Evolutionary conservation across 2,797 vertebrate genomes (phyloP), one percentile per base, ranked within the genome.

Genomic region (Eleutherodactylus coqui): DNA sequence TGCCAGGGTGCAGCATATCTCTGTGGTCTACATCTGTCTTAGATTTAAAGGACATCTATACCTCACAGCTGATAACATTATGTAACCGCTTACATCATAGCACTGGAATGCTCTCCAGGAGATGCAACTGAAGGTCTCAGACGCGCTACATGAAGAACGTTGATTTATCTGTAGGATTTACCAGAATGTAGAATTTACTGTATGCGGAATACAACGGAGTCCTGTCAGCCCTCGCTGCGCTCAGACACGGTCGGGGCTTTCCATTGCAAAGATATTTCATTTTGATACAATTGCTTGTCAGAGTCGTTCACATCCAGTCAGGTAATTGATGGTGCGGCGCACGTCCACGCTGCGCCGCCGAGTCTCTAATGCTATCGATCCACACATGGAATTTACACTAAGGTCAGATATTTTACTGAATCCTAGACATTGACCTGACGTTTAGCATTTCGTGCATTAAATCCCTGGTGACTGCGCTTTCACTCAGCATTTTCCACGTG

Each of bases 1-100:
- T 16, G 17, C 2, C 14, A 21, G 21, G 36, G 21, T 2, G 41
- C 17, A 9, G 36, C 21, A 58, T 49, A 36, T 58, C 75, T 38
- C 75, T 0, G 3, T 38, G n/a, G 21, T 3, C 10, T 2, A 17
- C 43, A 75, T 36, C 58, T 41, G 70, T 29, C 47, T 69, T 17
- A 13, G 3, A 72, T 82, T 82, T 82, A n/a, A 49, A 67, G 32
- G 69, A 49, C 49, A 72, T 70, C 49, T 70, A 53, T 70, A 70
- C 10, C 43, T 38, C 45, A 47, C 19, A 47, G 45, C 49, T 27
- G 47, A 69, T 82, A 82, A 82, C 21, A 55, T 38, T 58, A 53
- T 73, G 32, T 16, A 82, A 58, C 13, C 49, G 3, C 32, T 81
- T 69, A 55, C 81, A 11, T 45, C 36, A 41, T 27, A 16, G 45